These are phyloP conservation scores for Pantala flavescens DNA, from an alignment of 1,140 invertebrate species.

Conservation along the genomic window DNA sequence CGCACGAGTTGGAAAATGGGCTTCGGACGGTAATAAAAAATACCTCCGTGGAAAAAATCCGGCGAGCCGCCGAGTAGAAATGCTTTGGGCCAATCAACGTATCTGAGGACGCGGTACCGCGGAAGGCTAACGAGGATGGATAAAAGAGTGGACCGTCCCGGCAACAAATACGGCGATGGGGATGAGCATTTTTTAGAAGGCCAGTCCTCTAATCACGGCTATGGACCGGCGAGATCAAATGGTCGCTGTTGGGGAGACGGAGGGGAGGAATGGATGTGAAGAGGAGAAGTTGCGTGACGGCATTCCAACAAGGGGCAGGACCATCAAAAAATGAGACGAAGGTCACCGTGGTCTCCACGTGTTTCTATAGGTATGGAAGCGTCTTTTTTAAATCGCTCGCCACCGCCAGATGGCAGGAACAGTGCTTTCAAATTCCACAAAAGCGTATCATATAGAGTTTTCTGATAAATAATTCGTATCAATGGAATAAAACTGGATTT, in stretches of 20 bases:
- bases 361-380: background rate
- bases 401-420: no score
- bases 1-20: no score
- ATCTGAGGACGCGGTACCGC: no score
- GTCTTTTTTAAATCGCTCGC: background rate
- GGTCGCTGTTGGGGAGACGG: background rate
- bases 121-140: no score
- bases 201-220: background rate
- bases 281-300: background rate
- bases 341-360: background rate
- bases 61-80: no score
- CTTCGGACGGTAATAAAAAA: no score
- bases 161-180: background rate
- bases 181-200: background rate
- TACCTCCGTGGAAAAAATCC: no score
- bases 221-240: background rate
- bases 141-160: background rate
- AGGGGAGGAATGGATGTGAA: background rate
- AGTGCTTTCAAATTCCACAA: no score
- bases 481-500: no score
- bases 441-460: no score
- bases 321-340: constrained; percentile 9
- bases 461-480: no score
- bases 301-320: background rate
- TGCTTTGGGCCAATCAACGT: no score